Conservation (phyloP, 2,888 invertebrate genomes). For the Sepiola atlantica region DNA sequence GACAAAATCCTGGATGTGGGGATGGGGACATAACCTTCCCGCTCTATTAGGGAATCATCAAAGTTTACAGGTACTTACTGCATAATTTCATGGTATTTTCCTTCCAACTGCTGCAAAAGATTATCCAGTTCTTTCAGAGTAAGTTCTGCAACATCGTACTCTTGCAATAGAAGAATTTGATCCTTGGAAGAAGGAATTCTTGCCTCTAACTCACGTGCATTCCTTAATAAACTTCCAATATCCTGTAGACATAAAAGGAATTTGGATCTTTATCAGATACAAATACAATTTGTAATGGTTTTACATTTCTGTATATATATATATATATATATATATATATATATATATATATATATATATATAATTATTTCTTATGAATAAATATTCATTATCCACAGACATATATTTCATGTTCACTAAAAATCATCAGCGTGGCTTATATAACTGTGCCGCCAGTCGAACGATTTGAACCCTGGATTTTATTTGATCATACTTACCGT, state of each 20-base stretch:
- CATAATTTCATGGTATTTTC: slow-evolving; percentile 60
- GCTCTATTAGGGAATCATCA: too few species aligned
- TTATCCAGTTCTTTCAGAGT: slow-evolving; percentile 52
- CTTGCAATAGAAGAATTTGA: slow-evolving; percentile 59
- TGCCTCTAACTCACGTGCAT: slow-evolving; percentile 55
- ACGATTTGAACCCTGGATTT: too few species aligned
- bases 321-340: neutral
- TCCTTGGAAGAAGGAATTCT: slow-evolving; percentile 61
- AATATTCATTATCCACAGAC: too few species aligned
- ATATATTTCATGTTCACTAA: too few species aligned
- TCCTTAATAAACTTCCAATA: slow-evolving; percentile 62
- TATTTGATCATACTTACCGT: neutral
- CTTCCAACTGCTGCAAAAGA: slow-evolving; percentile 56
- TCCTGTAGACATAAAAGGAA: slow-evolving; percentile 60
- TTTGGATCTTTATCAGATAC: neutral
- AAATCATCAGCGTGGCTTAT: too few species aligned
- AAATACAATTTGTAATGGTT: neutral
- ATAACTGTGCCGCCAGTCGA: too few species aligned
- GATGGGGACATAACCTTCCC: too few species aligned
- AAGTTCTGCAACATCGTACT: slow-evolving; percentile 59
- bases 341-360: neutral
- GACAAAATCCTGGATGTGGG: too few species aligned
- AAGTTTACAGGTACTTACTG: slow-evolving; percentile 55
- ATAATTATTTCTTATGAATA: too few species aligned
- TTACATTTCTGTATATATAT: slow-evolving; percentile 56